Conservation (phyloP, 2,113 vertebrate genomes). For the Camelus bactrianus region DNA sequence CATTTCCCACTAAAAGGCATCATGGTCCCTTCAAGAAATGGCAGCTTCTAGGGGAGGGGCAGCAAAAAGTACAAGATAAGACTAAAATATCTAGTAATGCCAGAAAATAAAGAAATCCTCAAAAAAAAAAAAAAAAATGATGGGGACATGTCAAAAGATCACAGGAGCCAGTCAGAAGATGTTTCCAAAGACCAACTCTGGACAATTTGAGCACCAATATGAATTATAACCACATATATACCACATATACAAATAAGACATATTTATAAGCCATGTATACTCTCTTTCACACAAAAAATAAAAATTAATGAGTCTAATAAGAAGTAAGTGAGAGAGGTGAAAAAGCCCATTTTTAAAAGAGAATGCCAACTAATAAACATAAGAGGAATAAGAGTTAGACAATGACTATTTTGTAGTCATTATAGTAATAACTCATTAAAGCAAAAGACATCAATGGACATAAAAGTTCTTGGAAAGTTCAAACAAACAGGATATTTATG, state of each 20-base stretch:
- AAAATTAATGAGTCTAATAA: neutral
- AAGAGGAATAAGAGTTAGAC: neutral
- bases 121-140: neutral
- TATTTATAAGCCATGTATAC: neutral
- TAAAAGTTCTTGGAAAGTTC: neutral
- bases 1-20: neutral
- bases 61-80: neutral
- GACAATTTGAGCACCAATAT: constrained; percentile 29
- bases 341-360: constrained; percentile 39
- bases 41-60: neutral
- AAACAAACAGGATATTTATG: neutral
- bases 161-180: neutral
- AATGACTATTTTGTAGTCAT: constrained; percentile 6
- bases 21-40: neutral
- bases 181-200: neutral
- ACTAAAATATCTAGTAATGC: neutral
- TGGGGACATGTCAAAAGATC: neutral
- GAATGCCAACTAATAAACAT: constrained; percentile 28
- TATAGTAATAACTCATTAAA: neutral
- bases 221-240: neutral
- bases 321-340: neutral
- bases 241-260: neutral
- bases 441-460: neutral
- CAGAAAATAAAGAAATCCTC: neutral
- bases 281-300: neutral